Conservation (phyloP, 2,888 invertebrate genomes). For the Heteromurus nitidus region DNA sequence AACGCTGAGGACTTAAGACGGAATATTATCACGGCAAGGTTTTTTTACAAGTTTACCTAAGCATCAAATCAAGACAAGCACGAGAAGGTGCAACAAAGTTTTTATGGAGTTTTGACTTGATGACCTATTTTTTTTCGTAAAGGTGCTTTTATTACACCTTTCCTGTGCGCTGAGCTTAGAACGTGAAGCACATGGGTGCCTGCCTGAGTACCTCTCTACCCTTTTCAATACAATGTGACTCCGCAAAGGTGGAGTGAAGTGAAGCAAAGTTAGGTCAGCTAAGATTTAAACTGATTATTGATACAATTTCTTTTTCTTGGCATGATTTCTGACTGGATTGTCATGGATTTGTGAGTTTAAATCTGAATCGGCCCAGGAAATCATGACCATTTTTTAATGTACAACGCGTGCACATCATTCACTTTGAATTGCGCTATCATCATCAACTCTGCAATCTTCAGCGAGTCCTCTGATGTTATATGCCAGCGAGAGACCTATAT, state of each 20-base stretch:
- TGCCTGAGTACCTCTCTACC: too few relatives aligned
- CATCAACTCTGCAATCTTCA: slow-evolving; percentile 3
- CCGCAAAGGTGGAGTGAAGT: background rate
- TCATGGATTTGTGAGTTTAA: slow-evolving; percentile 28
- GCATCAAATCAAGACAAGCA: background rate
- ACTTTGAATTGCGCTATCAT: slow-evolving; percentile 1
- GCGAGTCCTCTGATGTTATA: slow-evolving; percentile 1
- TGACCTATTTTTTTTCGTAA: slow-evolving; percentile 56
- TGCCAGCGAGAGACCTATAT: slow-evolving; percentile 11
- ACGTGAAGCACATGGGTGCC: background rate
- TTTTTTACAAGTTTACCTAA: background rate
- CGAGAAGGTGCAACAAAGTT: background rate
- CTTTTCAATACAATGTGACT: too few relatives aligned
- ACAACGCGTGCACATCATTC: background rate
- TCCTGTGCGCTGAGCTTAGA: background rate
- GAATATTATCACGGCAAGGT: background rate
- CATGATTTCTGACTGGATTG: slow-evolving; percentile 35
- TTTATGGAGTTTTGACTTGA: slow-evolving; percentile 38
- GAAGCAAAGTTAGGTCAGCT: slow-evolving; percentile 21
- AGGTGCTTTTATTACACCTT: slow-evolving; percentile 29
- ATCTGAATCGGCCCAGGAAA: slow-evolving; percentile 24
- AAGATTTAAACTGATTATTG: too few relatives aligned
- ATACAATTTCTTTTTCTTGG: slow-evolving; percentile 17
- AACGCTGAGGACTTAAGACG: too few relatives aligned
- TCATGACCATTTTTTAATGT: slow-evolving; percentile 22